Percentiles rank a stretch among this genome's conserved stretches.
phyloP scores from a whole-genome alignment of 2,113 vertebrate genomes.

The Crotalus helleri region DNA sequence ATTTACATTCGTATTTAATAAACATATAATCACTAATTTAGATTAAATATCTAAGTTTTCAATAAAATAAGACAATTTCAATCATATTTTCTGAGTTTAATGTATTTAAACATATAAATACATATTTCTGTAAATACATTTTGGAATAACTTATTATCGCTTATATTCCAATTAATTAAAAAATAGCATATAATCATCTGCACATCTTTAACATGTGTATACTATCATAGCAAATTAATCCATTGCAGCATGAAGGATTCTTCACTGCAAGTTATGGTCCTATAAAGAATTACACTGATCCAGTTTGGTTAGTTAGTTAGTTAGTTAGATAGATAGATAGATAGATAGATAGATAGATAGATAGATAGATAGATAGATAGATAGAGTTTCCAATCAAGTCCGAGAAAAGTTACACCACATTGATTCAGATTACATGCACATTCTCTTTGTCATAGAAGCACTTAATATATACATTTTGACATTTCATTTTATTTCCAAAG shows the following conservation, averaged over 20 bases:
- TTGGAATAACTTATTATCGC: not conserved
- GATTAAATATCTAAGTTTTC: not conserved
- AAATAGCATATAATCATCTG: not conserved
- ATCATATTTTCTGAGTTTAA: not conserved
- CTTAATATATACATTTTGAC: not conserved
- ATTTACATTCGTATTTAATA: not conserved
- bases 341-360: not conserved
- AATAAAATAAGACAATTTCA: not conserved
- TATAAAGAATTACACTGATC: not conserved
- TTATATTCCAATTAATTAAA: not conserved
- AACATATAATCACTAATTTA: not conserved
- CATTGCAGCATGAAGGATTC: not conserved
- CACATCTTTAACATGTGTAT: not conserved
- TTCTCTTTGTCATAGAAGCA: not conserved
- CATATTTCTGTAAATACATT: not conserved
- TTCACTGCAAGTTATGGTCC: not conserved
- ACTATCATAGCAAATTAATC: not conserved
- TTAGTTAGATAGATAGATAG: no score
- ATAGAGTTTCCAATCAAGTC: not conserved
- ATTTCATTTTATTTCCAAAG: not conserved
- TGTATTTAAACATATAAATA: not conserved
- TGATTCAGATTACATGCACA: not conserved
- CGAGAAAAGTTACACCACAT: not conserved
- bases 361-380: not conserved
- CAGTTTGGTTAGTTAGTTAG: not conserved